phyloP scores from a whole-genome alignment of 1,140 invertebrate genomes.

The Atta cephalotes region DNA sequence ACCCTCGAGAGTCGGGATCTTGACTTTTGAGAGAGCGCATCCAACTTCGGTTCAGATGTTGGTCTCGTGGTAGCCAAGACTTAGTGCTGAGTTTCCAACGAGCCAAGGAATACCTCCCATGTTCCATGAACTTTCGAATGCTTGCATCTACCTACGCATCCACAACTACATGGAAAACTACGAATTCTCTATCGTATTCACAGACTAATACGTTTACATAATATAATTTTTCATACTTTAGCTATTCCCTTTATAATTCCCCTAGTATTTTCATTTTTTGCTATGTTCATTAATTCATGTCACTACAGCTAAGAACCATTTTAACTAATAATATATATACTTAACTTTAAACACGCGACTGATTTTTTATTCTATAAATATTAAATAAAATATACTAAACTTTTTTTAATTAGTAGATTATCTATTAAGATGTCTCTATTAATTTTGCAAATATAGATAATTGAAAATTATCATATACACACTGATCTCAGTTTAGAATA shows the following conservation, averaged over 20 bases:
- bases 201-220: conserved; percentile 8
- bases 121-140: conserved; percentile 69
- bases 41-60: conserved; percentile 78
- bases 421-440: conserved; percentile 5
- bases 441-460: conserved; percentile 22
- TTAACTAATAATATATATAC: neutral
- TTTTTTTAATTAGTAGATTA: neutral
- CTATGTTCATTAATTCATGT: neutral
- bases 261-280: neutral
- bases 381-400: neutral
- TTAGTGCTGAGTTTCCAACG: conserved; percentile 78
- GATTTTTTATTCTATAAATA: neutral
- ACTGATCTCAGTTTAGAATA: conserved; percentile 37
- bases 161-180: conserved; percentile 53
- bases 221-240: neutral
- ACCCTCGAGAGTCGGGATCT: conserved; percentile 75
- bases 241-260: neutral
- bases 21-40: conserved; percentile 76
- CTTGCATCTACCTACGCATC: conserved; percentile 70
- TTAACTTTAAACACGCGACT: neutral
- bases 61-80: conserved; percentile 77
- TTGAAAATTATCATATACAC: conserved; percentile 28
- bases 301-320: neutral
- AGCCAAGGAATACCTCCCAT: conserved; percentile 70
- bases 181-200: conserved; percentile 49